Percentiles rank a stretch among this genome's conserved stretches.
phyloP scores from a whole-genome alignment of 2,888 invertebrate genomes.

The Acronicta alni region DNA sequence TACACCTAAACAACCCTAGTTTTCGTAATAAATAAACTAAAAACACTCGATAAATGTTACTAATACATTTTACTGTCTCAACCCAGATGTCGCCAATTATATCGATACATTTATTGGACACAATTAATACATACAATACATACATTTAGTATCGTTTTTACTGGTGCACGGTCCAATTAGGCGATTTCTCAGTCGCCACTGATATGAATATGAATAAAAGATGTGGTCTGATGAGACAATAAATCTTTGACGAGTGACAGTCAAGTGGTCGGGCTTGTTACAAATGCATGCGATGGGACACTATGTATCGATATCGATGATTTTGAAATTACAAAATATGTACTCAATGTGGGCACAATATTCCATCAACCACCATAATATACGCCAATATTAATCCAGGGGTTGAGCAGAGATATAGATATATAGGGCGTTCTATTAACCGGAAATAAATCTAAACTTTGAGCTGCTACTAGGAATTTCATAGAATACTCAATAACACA shows the following conservation, averaged over 20 bases:
- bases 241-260: slow-evolving; percentile 71
- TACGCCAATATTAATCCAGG: no score
- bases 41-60: slow-evolving; percentile 46
- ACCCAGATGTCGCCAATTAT: slow-evolving; percentile 50
- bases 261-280: slow-evolving; percentile 52
- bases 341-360: no score
- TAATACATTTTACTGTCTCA: slow-evolving; percentile 47
- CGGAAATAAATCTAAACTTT: no score
- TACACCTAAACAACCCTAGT: slow-evolving; percentile 34
- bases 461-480: no score
- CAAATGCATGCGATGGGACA: slow-evolving; percentile 39
- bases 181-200: slow-evolving; percentile 57
- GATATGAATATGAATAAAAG: slow-evolving; percentile 78
- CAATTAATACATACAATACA: slow-evolving; percentile 61
- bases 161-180: slow-evolving; percentile 65
- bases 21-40: slow-evolving; percentile 50
- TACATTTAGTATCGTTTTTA: slow-evolving; percentile 62
- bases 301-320: slow-evolving; percentile 26
- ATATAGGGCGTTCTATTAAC: no score
- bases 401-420: no score
- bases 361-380: no score
- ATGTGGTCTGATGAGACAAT: slow-evolving; percentile 70
- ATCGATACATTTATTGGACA: slow-evolving; percentile 38
- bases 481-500: no score
- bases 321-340: background rate